Conservation (phyloP, 2,888 invertebrate species). For the Oithona nana region DNA sequence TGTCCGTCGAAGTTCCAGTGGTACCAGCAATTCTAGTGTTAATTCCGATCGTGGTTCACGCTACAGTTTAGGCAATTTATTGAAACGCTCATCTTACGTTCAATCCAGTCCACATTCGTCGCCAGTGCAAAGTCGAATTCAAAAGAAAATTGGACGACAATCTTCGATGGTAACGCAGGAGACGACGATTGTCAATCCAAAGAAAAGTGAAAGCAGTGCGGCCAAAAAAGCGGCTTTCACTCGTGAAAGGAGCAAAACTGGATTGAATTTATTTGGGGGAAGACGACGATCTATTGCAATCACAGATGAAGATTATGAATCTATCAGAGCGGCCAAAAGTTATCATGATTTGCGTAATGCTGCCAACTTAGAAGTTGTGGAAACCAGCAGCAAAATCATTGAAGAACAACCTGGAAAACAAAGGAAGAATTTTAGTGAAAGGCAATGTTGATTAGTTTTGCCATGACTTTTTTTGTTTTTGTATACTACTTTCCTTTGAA, state of each 20-base stretch:
- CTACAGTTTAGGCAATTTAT: too few species aligned
- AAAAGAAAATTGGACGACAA: not conserved
- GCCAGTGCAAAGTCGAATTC: not conserved
- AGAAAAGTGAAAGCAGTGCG: not conserved
- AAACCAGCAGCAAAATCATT: too few species aligned
- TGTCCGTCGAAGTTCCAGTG: too few species aligned
- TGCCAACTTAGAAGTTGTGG: too few species aligned
- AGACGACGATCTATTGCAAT: conserved; percentile 3
- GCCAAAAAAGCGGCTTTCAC: not conserved
- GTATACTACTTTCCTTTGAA: too few species aligned
- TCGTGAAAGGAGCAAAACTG: not conserved
- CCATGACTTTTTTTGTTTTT: too few species aligned
- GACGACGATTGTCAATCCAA: not conserved
- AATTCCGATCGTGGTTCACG: too few species aligned
- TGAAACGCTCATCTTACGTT: too few species aligned
- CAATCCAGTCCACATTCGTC: too few species aligned
- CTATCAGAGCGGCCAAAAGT: conserved; percentile 11
- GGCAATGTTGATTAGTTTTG: too few species aligned
- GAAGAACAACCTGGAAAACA: too few species aligned
- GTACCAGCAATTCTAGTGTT: too few species aligned
- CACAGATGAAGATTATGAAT: conserved; percentile 1
- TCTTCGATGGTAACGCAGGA: not conserved
- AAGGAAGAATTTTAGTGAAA: not conserved
- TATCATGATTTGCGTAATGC: conserved; percentile 3
- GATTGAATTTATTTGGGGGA: not conserved